Percentiles rank a stretch among this genome's conserved stretches.
These are phyloP conservation scores for Eustalomyia histrio DNA, from an alignment of 2,888 invertebrate species.

Conservation along the genomic window DNA sequence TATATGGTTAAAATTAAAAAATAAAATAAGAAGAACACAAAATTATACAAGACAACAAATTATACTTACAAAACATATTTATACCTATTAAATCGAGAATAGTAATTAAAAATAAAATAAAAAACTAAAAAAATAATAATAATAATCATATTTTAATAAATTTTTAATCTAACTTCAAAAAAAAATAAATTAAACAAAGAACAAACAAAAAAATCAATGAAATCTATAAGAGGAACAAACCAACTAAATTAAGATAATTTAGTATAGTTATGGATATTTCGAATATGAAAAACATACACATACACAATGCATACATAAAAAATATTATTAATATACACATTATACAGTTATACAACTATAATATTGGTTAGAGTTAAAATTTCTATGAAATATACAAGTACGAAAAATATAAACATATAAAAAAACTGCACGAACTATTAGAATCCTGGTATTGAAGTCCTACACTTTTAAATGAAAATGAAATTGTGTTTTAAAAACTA, in stretches of 20 bases:
- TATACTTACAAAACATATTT: constrained; percentile 60
- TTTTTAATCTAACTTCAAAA: constrained; percentile 55
- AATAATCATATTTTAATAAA: constrained; percentile 61
- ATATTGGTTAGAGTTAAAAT: neutral
- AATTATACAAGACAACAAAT: constrained; percentile 36
- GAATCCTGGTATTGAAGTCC: neutral
- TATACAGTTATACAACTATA: constrained; percentile 31
- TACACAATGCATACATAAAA: constrained; percentile 36
- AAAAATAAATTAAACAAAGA: constrained; percentile 34
- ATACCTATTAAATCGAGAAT: constrained; percentile 57
- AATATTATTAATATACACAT: constrained; percentile 11
- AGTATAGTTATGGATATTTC: constrained; percentile 37
- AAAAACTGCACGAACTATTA: constrained; percentile 44
- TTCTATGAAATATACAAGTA: neutral
- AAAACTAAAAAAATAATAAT: constrained; percentile 44
- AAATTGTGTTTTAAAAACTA: too few species aligned
- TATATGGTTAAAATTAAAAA: constrained; percentile 40
- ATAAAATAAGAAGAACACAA: constrained; percentile 40
- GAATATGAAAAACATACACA: constrained; percentile 20
- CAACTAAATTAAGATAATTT: constrained; percentile 60
- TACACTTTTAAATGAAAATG: neutral
- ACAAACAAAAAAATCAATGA: constrained; percentile 34
- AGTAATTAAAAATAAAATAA: constrained; percentile 58
- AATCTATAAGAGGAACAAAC: constrained; percentile 64
- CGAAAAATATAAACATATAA: neutral